A percentile compares a stretch with the other conserved stretches of the same genome.
Conservation (phyloP, 2,113 vertebrate species). For the Xerus inauris region DNA sequence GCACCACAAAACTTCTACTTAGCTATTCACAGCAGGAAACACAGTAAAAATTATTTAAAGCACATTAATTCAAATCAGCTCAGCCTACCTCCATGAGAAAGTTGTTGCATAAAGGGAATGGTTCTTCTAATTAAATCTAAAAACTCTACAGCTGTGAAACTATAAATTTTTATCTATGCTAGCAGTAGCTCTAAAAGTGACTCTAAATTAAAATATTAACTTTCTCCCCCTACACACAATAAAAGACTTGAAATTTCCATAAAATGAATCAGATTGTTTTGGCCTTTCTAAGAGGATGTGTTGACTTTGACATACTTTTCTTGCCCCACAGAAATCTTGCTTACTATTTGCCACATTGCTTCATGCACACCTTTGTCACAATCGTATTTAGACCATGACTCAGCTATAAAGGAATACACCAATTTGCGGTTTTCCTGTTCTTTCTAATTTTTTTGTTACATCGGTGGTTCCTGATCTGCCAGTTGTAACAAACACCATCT, state of each 20-base stretch:
- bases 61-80: slow-evolving; percentile 82
- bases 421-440: background rate
- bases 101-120: slow-evolving; percentile 78
- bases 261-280: slow-evolving; percentile 71
- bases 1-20: slow-evolving; percentile 67
- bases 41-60: slow-evolving; percentile 81
- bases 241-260: slow-evolving; percentile 70
- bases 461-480: background rate
- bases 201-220: slow-evolving; percentile 83
- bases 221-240: slow-evolving; percentile 61
- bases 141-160: slow-evolving; percentile 83
- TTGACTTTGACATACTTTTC: background rate
- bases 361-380: background rate
- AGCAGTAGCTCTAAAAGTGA: slow-evolving; percentile 81
- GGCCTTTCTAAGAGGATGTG: slow-evolving; percentile 27
- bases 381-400: background rate
- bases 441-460: background rate
- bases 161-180: slow-evolving; percentile 84
- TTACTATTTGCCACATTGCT: slow-evolving; percentile 24
- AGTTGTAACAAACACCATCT: slow-evolving; percentile 38
- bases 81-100: slow-evolving; percentile 77
- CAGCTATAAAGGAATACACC: background rate
- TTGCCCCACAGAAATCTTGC: background rate
- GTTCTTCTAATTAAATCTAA: slow-evolving; percentile 87
- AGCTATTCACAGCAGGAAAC: slow-evolving; percentile 75